These are phyloP conservation scores for Okamejei kenojei DNA, from an alignment of 2,797 vertebrate genomes.

Conservation along the genomic window DNA sequence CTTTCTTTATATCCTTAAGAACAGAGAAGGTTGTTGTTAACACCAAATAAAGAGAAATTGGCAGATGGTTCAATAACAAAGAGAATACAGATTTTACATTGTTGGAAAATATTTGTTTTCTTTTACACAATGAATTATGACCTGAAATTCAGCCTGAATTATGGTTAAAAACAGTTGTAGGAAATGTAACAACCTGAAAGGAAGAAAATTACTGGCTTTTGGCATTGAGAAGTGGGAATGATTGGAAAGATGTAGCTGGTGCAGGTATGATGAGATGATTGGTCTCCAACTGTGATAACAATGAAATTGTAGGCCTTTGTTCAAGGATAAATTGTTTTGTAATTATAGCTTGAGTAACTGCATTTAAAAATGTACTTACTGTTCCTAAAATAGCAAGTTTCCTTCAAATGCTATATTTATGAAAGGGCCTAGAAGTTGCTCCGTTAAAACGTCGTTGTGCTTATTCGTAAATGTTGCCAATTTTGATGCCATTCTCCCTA, in stretches of 20 bases:
- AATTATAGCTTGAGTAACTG: neutral
- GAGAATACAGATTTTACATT: neutral
- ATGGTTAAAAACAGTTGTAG: neutral
- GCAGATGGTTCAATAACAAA: neutral
- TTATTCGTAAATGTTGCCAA: too few relatives aligned
- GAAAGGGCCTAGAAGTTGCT: too few relatives aligned
- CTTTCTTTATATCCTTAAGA: neutral
- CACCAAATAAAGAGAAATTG: too few relatives aligned
- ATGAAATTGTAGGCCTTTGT: neutral
- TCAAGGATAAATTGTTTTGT: neutral
- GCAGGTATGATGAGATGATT: neutral
- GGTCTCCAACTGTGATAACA: neutral
- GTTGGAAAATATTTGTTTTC: neutral
- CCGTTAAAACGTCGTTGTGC: too few relatives aligned
- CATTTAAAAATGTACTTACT: too few relatives aligned
- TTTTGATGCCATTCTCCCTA: too few relatives aligned
- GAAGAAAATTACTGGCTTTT: neutral
- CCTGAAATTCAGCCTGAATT: neutral
- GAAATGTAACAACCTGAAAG: neutral
- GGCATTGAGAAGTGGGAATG: neutral
- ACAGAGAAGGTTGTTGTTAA: neutral
- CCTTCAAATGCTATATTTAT: too few relatives aligned
- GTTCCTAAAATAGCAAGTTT: too few relatives aligned
- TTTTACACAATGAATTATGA: too few relatives aligned
- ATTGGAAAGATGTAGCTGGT: neutral